A percentile compares a stretch with the other conserved stretches of the same genome.
phyloP scores from a whole-genome alignment of 2,888 invertebrate species.

The Steinernema carpocapsae region DNA sequence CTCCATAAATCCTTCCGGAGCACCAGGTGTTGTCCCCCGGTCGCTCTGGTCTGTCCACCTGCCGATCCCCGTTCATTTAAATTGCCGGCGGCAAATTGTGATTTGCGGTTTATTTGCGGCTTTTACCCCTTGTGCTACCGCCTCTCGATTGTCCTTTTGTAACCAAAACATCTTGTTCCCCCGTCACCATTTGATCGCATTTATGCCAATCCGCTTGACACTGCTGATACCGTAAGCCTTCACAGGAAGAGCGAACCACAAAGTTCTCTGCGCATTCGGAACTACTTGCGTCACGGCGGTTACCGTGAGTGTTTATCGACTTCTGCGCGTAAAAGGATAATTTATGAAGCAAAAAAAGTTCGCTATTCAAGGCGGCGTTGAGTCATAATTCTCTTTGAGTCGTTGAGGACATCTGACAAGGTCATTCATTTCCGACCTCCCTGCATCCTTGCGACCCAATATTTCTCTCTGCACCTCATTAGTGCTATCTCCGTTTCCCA shows the following conservation, averaged over 20 bases:
- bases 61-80: not conserved
- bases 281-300: too few relatives aligned
- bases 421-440: not conserved
- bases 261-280: not conserved
- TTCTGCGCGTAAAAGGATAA: too few relatives aligned
- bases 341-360: not conserved
- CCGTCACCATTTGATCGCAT: not conserved
- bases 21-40: not conserved
- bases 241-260: not conserved
- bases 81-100: not conserved
- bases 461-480: not conserved
- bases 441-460: not conserved
- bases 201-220: not conserved
- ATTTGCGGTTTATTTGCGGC: not conserved
- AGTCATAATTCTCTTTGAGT: not conserved
- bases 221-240: not conserved
- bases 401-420: not conserved
- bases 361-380: not conserved
- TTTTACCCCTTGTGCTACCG: not conserved
- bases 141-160: not conserved
- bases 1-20: not conserved
- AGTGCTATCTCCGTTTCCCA: constrained; percentile 5
- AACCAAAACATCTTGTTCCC: not conserved
- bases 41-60: not conserved
- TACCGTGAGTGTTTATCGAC: too few relatives aligned